Evolutionary conservation across 2,888 invertebrate species (phyloP).

Genomic region (Cepaea hortensis): DNA sequence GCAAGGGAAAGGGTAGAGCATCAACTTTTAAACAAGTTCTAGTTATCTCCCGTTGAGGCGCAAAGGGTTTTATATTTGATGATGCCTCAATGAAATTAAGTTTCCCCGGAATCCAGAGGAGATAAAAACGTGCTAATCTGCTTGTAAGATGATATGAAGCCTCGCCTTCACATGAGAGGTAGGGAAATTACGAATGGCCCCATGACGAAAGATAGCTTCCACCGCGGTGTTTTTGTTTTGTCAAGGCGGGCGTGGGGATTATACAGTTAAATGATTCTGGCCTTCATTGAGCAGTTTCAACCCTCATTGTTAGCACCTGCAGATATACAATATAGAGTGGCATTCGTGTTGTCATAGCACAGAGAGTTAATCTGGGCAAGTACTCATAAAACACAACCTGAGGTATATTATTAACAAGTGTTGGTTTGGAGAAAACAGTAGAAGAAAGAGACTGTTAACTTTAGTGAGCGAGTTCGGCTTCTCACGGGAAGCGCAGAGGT

Average conservation of each 20-base stretch:
- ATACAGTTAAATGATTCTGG: not conserved
- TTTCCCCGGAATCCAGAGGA: not conserved
- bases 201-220: not conserved
- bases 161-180: not conserved
- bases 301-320: too few relatives aligned
- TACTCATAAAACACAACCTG: too few relatives aligned
- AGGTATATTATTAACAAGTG: too few relatives aligned
- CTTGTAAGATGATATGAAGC: conserved; percentile 7
- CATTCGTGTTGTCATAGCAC: too few relatives aligned
- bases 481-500: too few relatives aligned
- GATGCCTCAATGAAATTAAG: conserved; percentile 1
- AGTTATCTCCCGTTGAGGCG: not conserved
- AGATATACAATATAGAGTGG: too few relatives aligned
- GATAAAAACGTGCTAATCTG: conserved; percentile 12
- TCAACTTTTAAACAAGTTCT: not conserved
- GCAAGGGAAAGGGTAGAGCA: not conserved
- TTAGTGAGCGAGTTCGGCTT: too few relatives aligned
- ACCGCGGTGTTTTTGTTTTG: too few relatives aligned
- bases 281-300: not conserved
- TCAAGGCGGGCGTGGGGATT: not conserved
- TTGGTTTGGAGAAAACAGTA: too few relatives aligned
- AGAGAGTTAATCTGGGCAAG: too few relatives aligned
- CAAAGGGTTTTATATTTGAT: not conserved
- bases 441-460: too few relatives aligned
- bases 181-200: not conserved